A percentile compares a stretch with the other conserved stretches of the same genome.
These are phyloP conservation scores for Acanthisitta chloris DNA, from an alignment of 2,113 vertebrate species.

Conservation along the genomic window DNA sequence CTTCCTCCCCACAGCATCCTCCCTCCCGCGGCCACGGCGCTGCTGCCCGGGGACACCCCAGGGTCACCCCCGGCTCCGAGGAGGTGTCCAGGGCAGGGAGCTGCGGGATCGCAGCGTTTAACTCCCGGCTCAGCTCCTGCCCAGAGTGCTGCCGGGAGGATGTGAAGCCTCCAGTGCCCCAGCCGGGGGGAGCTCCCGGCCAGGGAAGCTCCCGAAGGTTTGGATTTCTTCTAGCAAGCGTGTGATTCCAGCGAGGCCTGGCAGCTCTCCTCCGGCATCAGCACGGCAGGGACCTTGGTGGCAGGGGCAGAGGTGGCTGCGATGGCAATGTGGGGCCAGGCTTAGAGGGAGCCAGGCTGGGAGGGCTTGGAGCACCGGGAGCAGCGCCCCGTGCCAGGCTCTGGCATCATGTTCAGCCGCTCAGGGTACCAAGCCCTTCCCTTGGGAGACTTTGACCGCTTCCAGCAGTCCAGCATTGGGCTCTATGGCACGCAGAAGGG, in stretches of 20 bases:
- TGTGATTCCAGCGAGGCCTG: background rate
- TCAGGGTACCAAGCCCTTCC: slow-evolving; percentile 75
- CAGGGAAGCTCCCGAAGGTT: background rate
- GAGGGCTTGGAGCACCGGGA: background rate
- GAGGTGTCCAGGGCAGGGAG: accelerated
- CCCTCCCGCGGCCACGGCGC: background rate
- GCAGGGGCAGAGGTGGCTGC: background rate
- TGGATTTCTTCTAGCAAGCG: background rate
- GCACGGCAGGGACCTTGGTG: background rate
- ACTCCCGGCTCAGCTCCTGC: background rate
- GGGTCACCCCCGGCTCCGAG: background rate
- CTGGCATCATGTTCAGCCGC: slow-evolving; percentile 71
- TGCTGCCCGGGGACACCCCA: background rate
- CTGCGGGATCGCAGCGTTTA: background rate
- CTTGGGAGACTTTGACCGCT: slow-evolving; percentile 71
- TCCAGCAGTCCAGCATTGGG: slow-evolving; percentile 68
- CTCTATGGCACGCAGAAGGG: slow-evolving; percentile 66
- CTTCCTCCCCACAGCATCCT: background rate
- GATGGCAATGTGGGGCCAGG: accelerated
- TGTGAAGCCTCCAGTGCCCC: background rate
- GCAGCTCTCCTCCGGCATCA: background rate
- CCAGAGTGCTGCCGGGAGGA: background rate
- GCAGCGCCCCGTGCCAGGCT: accelerated
- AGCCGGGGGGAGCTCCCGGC: background rate
- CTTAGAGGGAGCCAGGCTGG: background rate